A percentile compares a stretch with the other conserved stretches of the same genome.
Evolutionary conservation across 2,113 vertebrate species (phyloP).

Genomic region (Etheostoma spectabile): DNA sequence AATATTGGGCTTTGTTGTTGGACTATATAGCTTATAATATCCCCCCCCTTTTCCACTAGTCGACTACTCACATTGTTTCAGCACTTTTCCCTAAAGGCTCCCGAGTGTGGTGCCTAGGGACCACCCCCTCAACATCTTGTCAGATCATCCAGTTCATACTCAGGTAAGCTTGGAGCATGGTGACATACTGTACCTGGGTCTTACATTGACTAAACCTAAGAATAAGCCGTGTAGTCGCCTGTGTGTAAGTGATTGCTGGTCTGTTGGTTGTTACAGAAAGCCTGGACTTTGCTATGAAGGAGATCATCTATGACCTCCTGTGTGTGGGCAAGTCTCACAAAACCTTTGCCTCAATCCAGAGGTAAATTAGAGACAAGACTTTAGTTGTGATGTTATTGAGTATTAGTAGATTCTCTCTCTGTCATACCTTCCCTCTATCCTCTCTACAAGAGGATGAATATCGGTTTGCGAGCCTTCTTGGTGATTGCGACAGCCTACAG

Average conservation of each 20-base stretch:
- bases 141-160: slow-evolving; percentile 99
- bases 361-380: slow-evolving; percentile 81
- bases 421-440: background rate
- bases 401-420: background rate
- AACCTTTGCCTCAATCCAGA: slow-evolving; percentile 99
- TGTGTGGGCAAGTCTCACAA: slow-evolving; percentile 99
- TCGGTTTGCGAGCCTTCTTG: slow-evolving; percentile 96
- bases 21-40: background rate
- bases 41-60: slow-evolving; percentile 71
- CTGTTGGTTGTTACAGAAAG: slow-evolving; percentile 87
- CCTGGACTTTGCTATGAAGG: slow-evolving; percentile 99
- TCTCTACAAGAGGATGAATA: slow-evolving; percentile 94
- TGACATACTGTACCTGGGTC: background rate
- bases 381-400: background rate
- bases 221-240: background rate
- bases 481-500: slow-evolving; percentile 99
- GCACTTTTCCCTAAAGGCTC: slow-evolving; percentile 99
- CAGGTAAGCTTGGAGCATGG: slow-evolving; percentile 86
- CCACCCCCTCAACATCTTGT: slow-evolving; percentile 99
- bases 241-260: slow-evolving; percentile 19
- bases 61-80: slow-evolving; percentile 98
- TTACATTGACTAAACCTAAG: background rate
- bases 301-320: slow-evolving; percentile 99
- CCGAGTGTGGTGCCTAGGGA: slow-evolving; percentile 98
- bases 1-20: background rate